Evolutionary conservation across 2,113 vertebrate genomes (phyloP).

Genomic region (Xerus inauris): DNA sequence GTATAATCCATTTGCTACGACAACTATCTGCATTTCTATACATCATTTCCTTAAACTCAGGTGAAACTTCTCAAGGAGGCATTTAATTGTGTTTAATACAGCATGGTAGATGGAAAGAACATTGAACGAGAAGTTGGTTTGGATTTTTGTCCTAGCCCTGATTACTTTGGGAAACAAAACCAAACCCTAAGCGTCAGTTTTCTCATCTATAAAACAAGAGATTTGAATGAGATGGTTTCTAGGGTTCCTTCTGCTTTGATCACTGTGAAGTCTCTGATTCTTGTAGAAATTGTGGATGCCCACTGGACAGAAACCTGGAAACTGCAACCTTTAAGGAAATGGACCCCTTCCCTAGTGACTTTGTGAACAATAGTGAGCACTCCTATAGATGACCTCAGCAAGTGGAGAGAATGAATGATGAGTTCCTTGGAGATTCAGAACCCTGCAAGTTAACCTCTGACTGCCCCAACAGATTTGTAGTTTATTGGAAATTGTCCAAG

Average conservation of each 20-base stretch:
- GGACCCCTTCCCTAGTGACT: background rate
- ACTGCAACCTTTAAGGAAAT: background rate
- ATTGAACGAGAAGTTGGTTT: constrained; percentile 1
- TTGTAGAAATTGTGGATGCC: background rate
- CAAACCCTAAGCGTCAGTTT: constrained; percentile 17
- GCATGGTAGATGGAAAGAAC: background rate
- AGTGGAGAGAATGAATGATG: background rate
- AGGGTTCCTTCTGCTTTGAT: background rate
- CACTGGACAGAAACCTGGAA: background rate
- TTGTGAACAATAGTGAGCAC: constrained; percentile 11
- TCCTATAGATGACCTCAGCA: background rate
- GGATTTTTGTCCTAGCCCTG: constrained; percentile 24
- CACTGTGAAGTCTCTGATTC: constrained; percentile 30
- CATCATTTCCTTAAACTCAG: background rate
- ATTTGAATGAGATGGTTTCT: background rate
- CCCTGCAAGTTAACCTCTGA: constrained; percentile 34
- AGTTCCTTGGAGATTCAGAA: constrained; percentile 18
- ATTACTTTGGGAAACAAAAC: constrained; percentile 46
- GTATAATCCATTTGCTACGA: background rate
- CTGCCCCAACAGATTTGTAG: background rate
- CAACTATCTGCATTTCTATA: constrained; percentile 40
- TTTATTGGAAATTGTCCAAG: constrained; percentile 48
- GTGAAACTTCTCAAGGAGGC: background rate
- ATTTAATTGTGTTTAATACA: background rate
- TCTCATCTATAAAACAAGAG: background rate